Conservation (phyloP, 2,797 vertebrate species). For the Chelidonichthys spinosus region DNA sequence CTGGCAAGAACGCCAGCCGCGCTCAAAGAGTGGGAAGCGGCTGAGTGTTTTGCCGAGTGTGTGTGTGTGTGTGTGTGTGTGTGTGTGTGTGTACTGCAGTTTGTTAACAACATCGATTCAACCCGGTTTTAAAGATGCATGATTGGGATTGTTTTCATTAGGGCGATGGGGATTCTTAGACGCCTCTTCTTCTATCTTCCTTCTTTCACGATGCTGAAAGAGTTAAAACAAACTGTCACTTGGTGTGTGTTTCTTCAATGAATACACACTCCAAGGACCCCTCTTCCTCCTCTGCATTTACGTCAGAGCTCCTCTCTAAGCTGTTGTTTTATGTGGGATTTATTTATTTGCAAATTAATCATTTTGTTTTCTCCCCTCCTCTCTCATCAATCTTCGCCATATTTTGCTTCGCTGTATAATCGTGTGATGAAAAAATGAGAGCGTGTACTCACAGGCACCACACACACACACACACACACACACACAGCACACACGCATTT, state of each 20-base stretch:
- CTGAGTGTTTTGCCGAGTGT: conserved; percentile 32
- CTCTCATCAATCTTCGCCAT: background rate
- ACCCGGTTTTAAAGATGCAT: conserved; percentile 19
- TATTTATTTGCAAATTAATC: conserved; percentile 52
- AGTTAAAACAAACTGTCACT: conserved; percentile 10
- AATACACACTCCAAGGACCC: conserved; percentile 46
- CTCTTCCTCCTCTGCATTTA: conserved; percentile 20
- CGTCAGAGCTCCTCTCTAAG: conserved; percentile 43
- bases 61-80: conserved; percentile 9
- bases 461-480: conserved; percentile 28
- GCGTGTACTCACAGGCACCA: conserved; percentile 12
- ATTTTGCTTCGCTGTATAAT: conserved; percentile 43
- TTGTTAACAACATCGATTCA: conserved; percentile 15
- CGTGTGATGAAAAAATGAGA: conserved; percentile 35
- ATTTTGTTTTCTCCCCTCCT: background rate
- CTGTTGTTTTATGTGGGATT: conserved; percentile 50
- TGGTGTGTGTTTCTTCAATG: background rate
- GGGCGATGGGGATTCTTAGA: conserved; percentile 5
- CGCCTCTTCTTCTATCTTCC: background rate
- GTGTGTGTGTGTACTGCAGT: conserved; percentile 11
- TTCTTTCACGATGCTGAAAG: conserved; percentile 10
- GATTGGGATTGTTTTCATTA: conserved; percentile 28
- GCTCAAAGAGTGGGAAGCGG: conserved; percentile 41
- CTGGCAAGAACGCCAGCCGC: conserved; percentile 50
- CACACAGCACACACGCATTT: conserved; percentile 17